Evolutionary conservation across 1,140 invertebrate genomes (phyloP).

Genomic region (Drosophila athabasca): DNA sequence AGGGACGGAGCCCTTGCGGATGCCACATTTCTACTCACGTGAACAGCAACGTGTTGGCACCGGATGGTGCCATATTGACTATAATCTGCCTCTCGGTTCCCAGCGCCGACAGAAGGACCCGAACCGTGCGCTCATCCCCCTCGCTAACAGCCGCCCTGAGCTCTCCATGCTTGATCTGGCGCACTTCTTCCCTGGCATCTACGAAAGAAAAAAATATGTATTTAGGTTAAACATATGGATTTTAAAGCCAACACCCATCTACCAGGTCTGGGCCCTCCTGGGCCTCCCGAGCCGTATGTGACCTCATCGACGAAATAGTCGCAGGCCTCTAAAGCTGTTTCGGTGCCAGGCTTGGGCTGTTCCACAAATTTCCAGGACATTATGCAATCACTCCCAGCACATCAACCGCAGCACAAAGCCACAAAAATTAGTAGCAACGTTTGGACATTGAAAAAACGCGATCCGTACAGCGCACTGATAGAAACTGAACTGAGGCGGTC

Average conservation of each 20-base stretch:
- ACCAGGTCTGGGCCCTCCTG: conserved; percentile 30
- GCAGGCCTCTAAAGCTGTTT: conserved; percentile 87
- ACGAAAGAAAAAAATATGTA: conserved; percentile 17
- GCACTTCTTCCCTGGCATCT: conserved; percentile 90
- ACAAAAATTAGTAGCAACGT: conserved; percentile 20
- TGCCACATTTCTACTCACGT: conserved; percentile 86
- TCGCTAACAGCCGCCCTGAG: conserved; percentile 89
- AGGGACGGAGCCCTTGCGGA: neutral
- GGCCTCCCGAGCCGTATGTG: conserved; percentile 49
- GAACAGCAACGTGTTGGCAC: conserved; percentile 93
- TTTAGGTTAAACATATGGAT: conserved; percentile 23
- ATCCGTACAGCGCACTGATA: conserved; percentile 32
- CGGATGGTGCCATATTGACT: conserved; percentile 93
- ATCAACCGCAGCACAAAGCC: neutral
- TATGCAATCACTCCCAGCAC: conserved; percentile 39
- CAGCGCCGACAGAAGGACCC: conserved; percentile 87
- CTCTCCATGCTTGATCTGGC: conserved; percentile 88
- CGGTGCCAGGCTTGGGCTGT: conserved; percentile 83
- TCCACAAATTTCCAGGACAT: conserved; percentile 82
- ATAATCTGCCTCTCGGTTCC: conserved; percentile 88
- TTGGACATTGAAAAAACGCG: conserved; percentile 8
- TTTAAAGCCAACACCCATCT: neutral
- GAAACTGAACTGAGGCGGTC: conserved; percentile 52
- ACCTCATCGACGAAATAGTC: conserved; percentile 89
- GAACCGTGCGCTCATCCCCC: conserved; percentile 87